Conservation (phyloP, 2,797 vertebrate species). For the Poeciliopsis paucimaculata region DNA sequence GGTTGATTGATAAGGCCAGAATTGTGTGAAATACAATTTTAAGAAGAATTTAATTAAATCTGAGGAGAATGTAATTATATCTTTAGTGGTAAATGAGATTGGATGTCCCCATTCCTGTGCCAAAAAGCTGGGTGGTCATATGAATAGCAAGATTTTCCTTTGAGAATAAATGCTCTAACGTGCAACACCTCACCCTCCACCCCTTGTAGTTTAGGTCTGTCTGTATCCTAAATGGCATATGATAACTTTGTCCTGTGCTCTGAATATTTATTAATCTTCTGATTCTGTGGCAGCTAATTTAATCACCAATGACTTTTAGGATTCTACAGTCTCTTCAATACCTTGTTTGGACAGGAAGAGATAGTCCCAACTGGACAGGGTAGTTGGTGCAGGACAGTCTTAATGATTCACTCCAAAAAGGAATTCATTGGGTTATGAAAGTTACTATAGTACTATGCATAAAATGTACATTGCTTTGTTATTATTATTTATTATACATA, state of each 20-base stretch:
- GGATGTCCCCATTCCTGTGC: conserved; percentile 15
- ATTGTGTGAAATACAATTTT: conserved; percentile 34
- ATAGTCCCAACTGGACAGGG: neutral
- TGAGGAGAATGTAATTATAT: conserved; percentile 43
- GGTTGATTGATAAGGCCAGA: conserved; percentile 42
- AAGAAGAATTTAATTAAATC: conserved; percentile 50
- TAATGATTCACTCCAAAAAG: neutral
- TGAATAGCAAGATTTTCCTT: conserved; percentile 33
- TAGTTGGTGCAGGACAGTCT: neutral
- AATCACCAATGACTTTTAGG: neutral
- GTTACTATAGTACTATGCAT: neutral
- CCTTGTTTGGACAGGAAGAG: neutral
- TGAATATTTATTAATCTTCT: conserved; percentile 8
- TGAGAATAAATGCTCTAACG: conserved; percentile 8
- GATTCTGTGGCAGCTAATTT: neutral
- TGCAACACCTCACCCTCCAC: neutral
- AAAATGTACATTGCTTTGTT: neutral
- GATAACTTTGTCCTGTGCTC: neutral
- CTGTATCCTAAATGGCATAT: neutral
- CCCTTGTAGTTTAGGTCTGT: neutral
- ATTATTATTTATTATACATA: neutral
- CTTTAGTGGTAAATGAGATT: conserved; percentile 39
- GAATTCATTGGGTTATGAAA: neutral
- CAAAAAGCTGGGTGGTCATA: conserved; percentile 23
- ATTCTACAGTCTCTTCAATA: neutral